These are phyloP conservation scores for Andrena cerasifolii DNA, from an alignment of 1,140 invertebrate genomes.

Conservation along the genomic window DNA sequence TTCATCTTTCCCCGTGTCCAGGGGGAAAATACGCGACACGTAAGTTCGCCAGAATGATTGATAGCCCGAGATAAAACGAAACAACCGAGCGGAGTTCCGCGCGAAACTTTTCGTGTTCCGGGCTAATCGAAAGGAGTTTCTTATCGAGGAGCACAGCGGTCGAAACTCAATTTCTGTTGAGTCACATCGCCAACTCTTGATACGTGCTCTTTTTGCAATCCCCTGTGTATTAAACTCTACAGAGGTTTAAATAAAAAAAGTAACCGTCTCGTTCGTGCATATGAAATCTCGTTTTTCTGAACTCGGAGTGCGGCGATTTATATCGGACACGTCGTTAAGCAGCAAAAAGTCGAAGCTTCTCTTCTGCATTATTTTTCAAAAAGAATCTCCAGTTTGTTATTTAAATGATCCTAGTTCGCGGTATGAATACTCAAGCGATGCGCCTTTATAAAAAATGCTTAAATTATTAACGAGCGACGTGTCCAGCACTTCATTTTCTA, in stretches of 20 bases:
- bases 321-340: no score
- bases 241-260: no score
- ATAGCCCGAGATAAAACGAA: conserved; percentile 16
- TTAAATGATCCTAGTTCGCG: no score
- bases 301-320: no score
- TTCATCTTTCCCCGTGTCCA: conserved; percentile 21
- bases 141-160: conserved; percentile 9
- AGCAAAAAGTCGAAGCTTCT: not conserved
- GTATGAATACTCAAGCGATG: no score
- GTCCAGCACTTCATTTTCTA: no score
- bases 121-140: conserved; percentile 29
- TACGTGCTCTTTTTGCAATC: not conserved
- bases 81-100: conserved; percentile 13
- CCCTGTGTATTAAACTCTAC: not conserved
- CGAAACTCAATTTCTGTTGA: conserved; percentile 19
- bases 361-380: no score
- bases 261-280: no score
- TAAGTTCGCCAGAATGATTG: conserved; percentile 17
- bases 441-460: no score
- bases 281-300: no score
- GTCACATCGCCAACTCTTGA: not conserved
- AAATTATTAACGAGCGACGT: no score
- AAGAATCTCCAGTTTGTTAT: no score
- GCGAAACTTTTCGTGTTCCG: conserved; percentile 8
- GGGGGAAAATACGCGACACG: conserved; percentile 9